Evolutionary conservation across 1,140 invertebrate genomes (phyloP).

Genomic region (Nautilus pompilius): DNA sequence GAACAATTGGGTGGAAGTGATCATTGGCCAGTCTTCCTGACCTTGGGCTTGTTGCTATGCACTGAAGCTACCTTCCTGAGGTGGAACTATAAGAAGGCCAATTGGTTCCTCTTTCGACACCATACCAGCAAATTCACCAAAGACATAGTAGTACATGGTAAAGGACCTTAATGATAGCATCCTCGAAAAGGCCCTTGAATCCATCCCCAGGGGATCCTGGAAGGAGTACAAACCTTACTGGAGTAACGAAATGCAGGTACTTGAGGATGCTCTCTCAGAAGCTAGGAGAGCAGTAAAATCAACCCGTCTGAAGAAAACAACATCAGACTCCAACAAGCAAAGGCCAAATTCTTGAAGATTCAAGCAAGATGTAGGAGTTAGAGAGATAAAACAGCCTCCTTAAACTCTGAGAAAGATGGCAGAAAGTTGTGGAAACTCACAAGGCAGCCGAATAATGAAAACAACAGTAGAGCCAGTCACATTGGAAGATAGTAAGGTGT

Average conservation of each 20-base stretch:
- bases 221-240: slow-evolving; percentile 14
- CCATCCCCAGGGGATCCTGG: slow-evolving; percentile 4
- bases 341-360: too few relatives aligned
- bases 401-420: slow-evolving; percentile 9
- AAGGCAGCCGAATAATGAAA: slow-evolving; percentile 9
- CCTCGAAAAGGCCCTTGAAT: slow-evolving; percentile 5
- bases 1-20: slow-evolving; percentile 11
- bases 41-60: neutral
- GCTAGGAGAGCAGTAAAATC: slow-evolving; percentile 10
- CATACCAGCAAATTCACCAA: neutral
- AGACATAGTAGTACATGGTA: neutral
- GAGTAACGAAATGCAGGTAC: slow-evolving; percentile 7
- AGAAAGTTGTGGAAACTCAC: slow-evolving; percentile 7
- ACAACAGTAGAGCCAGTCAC: neutral
- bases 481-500: neutral
- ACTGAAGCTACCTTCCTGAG: neutral
- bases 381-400: too few relatives aligned
- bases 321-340: slow-evolving; percentile 4
- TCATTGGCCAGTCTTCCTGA: neutral
- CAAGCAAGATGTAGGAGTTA: too few relatives aligned
- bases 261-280: slow-evolving; percentile 7
- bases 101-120: slow-evolving; percentile 8
- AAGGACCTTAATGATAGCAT: slow-evolving; percentile 11
- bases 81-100: slow-evolving; percentile 14
- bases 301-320: slow-evolving; percentile 10